Conservation (phyloP, 2,888 invertebrate species). For the Holacanthella duospinosa region DNA sequence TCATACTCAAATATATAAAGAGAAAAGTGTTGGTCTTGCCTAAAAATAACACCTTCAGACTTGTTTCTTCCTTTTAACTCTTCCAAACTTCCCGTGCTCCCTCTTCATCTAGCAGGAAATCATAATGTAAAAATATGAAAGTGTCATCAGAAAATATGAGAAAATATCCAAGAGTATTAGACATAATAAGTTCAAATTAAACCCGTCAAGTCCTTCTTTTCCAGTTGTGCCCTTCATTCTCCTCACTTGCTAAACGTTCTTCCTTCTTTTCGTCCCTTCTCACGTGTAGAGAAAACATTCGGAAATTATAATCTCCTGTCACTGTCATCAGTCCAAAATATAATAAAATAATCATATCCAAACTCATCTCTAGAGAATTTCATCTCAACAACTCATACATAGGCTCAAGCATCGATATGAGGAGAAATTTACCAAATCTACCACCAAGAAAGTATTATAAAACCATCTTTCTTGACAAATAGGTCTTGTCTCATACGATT, state of each 20-base stretch:
- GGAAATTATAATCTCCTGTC: slow-evolving; percentile 6
- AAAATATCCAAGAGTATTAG: too few species aligned
- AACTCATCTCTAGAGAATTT: too few species aligned
- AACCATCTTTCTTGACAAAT: slow-evolving; percentile 7
- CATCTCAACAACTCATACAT: too few species aligned
- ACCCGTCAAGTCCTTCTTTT: not conserved
- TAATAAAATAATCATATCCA: not conserved
- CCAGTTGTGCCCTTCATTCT: slow-evolving; percentile 4
- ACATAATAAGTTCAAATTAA: slow-evolving; percentile 4
- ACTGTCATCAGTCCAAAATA: not conserved
- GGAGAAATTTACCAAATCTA: too few species aligned
- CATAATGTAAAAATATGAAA: not conserved
- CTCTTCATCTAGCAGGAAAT: not conserved
- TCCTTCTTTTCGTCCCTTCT: not conserved
- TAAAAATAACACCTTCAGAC: too few species aligned
- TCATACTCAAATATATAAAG: too few species aligned
- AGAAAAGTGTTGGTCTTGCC: too few species aligned
- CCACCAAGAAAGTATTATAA: not conserved
- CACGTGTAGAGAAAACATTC: not conserved
- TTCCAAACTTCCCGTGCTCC: too few species aligned
- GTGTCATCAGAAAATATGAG: not conserved
- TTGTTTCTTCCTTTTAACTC: too few species aligned
- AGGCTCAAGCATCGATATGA: too few species aligned
- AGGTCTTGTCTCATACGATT: slow-evolving; percentile 13
- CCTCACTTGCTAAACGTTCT: not conserved